These are phyloP conservation scores for Cantharis lateralis DNA, from an alignment of 2,888 invertebrate genomes.

Conservation along the genomic window DNA sequence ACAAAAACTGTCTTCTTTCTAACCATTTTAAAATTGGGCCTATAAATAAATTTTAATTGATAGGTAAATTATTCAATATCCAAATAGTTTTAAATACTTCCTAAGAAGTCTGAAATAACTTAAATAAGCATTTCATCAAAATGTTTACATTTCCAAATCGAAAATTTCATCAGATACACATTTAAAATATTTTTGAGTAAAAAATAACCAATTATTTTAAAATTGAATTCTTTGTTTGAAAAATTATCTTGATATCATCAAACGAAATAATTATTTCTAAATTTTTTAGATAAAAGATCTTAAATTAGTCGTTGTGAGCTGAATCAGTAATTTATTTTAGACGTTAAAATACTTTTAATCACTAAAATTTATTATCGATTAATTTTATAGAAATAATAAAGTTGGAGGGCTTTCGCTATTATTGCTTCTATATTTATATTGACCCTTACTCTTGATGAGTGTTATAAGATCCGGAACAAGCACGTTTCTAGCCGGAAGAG, in stretches of 20 bases:
- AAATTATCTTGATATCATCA: background rate
- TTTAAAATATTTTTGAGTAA: background rate
- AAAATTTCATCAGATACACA: background rate
- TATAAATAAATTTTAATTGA: background rate
- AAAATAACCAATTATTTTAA: background rate
- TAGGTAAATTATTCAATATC: background rate
- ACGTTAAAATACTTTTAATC: background rate
- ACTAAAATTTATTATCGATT: background rate
- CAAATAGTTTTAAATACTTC: background rate
- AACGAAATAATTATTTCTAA: background rate
- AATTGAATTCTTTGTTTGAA: background rate
- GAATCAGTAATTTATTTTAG: no score
- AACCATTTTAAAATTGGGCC: background rate
- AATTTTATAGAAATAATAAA: background rate
- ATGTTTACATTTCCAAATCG: background rate
- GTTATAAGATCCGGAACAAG: constrained; percentile 41
- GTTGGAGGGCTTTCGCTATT: background rate
- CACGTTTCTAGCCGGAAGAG: constrained; percentile 48
- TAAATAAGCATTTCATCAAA: background rate
- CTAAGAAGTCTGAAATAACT: background rate
- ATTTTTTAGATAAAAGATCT: background rate
- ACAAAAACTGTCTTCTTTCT: background rate
- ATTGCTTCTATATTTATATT: constrained; percentile 7
- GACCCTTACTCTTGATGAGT: constrained; percentile 19
- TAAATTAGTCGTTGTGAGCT: background rate